Evolutionary conservation across 2,888 invertebrate genomes (phyloP).

Genomic region (Caprella mutica): DNA sequence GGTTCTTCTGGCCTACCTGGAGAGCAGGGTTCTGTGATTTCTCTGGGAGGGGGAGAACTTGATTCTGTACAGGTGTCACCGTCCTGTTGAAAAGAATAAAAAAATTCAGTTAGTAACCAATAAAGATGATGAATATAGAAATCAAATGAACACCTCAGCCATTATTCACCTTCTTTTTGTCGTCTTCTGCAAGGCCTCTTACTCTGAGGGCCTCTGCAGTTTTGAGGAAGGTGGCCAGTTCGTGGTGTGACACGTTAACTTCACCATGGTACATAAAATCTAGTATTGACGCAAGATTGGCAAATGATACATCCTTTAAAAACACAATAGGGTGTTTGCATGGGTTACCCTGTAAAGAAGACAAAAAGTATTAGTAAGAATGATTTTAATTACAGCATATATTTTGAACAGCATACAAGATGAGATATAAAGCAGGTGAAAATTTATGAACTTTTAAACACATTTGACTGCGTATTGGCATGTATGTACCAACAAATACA

Average conservation of each 20-base stretch:
- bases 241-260: constrained; percentile 33
- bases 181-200: constrained; percentile 34
- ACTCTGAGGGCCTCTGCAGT: constrained; percentile 34
- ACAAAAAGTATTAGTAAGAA: no score
- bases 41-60: constrained; percentile 33
- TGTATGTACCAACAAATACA: no score
- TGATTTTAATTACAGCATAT: no score
- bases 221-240: constrained; percentile 34
- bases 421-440: no score
- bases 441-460: no score
- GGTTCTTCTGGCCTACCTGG: constrained; percentile 27
- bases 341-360: constrained; percentile 31
- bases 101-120: no score
- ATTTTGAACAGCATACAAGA: no score
- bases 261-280: constrained; percentile 35
- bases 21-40: constrained; percentile 32
- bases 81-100: no score
- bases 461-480: no score
- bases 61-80: constrained; percentile 28
- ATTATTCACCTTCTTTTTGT: constrained; percentile 28
- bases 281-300: constrained; percentile 31
- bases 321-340: constrained; percentile 35
- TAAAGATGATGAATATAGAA: no score
- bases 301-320: constrained; percentile 34
- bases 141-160: not conserved